Conservation (phyloP, 2,888 invertebrate genomes). For the Phlogophora meticulosa region DNA sequence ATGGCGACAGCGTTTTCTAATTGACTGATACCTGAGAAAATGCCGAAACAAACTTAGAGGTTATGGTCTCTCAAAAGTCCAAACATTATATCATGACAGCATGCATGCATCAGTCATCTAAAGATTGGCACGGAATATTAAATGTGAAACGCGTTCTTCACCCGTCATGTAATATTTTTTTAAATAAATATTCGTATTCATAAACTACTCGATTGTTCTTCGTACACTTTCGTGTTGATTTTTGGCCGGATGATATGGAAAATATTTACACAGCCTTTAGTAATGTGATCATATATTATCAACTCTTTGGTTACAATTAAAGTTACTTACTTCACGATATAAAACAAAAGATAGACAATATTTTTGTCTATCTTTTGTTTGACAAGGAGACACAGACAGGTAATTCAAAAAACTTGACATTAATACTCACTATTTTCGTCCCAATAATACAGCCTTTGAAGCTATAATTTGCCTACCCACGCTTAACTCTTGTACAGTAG, state of each 20-base stretch:
- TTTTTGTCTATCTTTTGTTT: no score
- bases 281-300: background rate
- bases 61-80: no score
- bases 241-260: background rate
- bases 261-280: constrained; percentile 45
- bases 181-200: constrained; percentile 1
- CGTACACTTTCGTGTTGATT: constrained; percentile 3
- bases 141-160: background rate
- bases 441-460: constrained; percentile 33
- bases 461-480: constrained; percentile 16
- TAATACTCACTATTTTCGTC: constrained; percentile 22
- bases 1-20: no score
- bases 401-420: constrained; percentile 6
- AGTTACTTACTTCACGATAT: background rate
- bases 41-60: no score
- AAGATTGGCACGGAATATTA: no score
- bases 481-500: no score
- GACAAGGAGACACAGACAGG: background rate
- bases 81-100: no score
- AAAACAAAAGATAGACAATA: background rate
- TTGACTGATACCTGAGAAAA: no score
- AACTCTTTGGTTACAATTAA: background rate
- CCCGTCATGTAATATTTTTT: background rate
- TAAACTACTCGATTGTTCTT: constrained; percentile 30
- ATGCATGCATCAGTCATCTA: no score